Conservation (phyloP, 1,140 invertebrate species). For the Caenorhabditis brenneri region DNA sequence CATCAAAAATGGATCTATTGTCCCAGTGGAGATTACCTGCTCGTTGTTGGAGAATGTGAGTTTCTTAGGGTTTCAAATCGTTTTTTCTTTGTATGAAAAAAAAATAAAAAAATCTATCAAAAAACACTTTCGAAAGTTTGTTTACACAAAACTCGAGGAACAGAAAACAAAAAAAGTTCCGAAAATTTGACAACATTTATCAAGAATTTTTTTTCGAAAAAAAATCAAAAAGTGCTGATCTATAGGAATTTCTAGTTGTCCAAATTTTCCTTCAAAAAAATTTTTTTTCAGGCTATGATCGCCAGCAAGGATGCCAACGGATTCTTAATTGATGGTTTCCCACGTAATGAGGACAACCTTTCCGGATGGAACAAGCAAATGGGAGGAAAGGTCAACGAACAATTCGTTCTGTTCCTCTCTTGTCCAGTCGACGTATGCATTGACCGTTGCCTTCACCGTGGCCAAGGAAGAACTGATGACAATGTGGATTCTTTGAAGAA, state of each 20-base stretch:
- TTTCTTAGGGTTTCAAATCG: too few relatives aligned
- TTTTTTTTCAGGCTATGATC: constrained; percentile 77
- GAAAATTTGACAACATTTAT: too few relatives aligned
- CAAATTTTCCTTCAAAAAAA: neutral
- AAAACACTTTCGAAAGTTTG: too few relatives aligned
- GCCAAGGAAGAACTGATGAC: constrained; percentile 91
- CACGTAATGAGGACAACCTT: constrained; percentile 93
- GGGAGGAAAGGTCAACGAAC: constrained; percentile 79
- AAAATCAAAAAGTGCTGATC: too few relatives aligned
- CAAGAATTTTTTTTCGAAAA: too few relatives aligned
- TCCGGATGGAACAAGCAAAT: constrained; percentile 90
- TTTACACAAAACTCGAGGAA: too few relatives aligned
- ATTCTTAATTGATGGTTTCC: constrained; percentile 98
- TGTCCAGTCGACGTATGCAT: constrained; percentile 85
- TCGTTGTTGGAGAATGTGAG: constrained; percentile 80
- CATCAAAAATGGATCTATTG: constrained; percentile 91
- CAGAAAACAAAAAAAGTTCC: too few relatives aligned
- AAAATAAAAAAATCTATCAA: too few relatives aligned
- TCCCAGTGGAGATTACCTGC: constrained; percentile 99
- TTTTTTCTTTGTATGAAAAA: too few relatives aligned
- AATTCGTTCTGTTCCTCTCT: constrained; percentile 91
- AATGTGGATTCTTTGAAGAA: constrained; percentile 89
- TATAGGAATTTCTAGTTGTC: neutral
- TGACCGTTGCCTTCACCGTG: constrained; percentile 83
- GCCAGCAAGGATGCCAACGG: constrained; percentile 76